phyloP scores from a whole-genome alignment of 2,113 vertebrate genomes.

The Mormoops blainvillei region DNA sequence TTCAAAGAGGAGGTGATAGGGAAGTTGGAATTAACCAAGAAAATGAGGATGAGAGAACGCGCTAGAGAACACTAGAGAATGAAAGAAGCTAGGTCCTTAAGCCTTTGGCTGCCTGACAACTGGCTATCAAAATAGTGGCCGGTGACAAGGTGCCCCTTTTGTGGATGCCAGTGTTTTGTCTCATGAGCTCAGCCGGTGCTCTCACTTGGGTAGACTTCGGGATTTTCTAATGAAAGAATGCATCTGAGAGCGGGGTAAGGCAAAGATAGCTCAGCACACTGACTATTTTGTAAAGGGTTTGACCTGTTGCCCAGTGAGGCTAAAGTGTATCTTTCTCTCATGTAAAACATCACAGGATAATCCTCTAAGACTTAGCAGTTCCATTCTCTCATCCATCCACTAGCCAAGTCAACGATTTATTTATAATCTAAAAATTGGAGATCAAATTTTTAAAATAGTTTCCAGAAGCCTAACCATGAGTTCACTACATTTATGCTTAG shows the following conservation, averaged over 20 bases:
- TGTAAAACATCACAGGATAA: not conserved
- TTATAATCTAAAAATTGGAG: not conserved
- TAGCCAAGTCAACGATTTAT: not conserved
- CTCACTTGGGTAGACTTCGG: not conserved
- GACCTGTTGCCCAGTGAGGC: not conserved
- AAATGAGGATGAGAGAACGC: not conserved
- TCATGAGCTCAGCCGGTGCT: not conserved
- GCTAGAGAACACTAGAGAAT: not conserved
- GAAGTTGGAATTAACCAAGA: not conserved
- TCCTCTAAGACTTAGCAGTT: not conserved
- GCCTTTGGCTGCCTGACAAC: not conserved
- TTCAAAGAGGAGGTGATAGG: not conserved
- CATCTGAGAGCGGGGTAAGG: not conserved
- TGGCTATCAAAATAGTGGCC: not conserved
- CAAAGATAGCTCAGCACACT: not conserved
- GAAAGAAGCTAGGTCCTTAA: not conserved
- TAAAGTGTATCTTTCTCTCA: not conserved
- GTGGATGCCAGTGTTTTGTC: not conserved
- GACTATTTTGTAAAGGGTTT: not conserved
- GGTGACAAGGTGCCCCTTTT: not conserved
- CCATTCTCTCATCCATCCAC: not conserved
- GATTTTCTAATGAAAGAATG: not conserved
- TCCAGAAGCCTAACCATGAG: not conserved
- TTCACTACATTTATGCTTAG: not conserved
- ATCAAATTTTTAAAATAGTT: not conserved